Conservation (phyloP, 2,113 vertebrate species). For the Lasiurus borealis region DNA sequence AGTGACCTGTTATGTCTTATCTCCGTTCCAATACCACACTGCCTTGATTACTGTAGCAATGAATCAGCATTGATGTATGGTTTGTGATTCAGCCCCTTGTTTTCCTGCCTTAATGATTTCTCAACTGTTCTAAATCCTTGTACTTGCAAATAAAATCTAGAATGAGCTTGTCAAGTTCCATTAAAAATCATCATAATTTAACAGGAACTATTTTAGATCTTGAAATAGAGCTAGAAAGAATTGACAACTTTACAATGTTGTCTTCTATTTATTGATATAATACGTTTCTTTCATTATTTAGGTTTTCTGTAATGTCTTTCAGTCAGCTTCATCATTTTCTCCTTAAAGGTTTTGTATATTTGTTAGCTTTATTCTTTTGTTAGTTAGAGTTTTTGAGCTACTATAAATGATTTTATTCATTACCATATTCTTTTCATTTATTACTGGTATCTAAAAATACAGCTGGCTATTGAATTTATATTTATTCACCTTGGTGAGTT, state of each 20-base stretch:
- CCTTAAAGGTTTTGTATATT: not conserved
- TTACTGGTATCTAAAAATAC: constrained; percentile 13
- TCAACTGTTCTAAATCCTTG: not conserved
- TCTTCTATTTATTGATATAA: constrained; percentile 33
- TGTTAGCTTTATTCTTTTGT: constrained; percentile 6
- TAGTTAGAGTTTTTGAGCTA: constrained; percentile 10
- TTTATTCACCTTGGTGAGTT: constrained; percentile 31
- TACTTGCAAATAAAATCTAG: constrained; percentile 48
- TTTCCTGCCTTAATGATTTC: not conserved
- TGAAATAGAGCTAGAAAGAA: not conserved
- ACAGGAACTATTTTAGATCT: constrained; percentile 50
- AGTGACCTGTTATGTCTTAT: not conserved
- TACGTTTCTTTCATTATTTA: not conserved
- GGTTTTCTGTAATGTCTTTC: not conserved
- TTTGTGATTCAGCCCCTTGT: not conserved
- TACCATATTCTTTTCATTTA: not conserved
- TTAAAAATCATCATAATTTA: constrained; percentile 8
- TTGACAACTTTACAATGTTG: not conserved
- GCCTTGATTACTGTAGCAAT: not conserved
- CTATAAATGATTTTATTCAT: constrained; percentile 36
- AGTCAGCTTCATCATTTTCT: constrained; percentile 35
- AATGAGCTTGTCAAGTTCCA: not conserved
- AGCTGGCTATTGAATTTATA: constrained; percentile 42
- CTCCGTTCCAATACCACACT: not conserved
- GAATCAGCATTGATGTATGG: not conserved